Percentiles rank a stretch among this genome's conserved stretches.
phyloP scores from a whole-genome alignment of 2,888 invertebrate genomes.

The Smittia aterrima region DNA sequence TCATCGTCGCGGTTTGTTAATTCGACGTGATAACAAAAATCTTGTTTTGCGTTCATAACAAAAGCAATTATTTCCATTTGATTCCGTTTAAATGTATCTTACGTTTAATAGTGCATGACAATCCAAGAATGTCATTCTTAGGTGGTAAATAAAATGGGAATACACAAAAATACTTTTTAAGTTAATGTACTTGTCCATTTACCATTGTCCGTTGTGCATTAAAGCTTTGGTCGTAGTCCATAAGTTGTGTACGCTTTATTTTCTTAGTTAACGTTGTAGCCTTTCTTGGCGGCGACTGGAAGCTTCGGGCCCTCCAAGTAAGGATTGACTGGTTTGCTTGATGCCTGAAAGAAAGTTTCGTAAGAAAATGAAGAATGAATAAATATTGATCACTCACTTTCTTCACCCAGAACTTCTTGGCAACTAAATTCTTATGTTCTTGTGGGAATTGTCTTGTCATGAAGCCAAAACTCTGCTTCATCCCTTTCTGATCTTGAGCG shows the following conservation, averaged over 20 bases:
- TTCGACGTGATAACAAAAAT: no score
- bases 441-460: slow-evolving; percentile 57
- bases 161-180: slow-evolving; percentile 6
- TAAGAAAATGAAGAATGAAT: background rate
- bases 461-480: slow-evolving; percentile 60
- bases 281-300: slow-evolving; percentile 91
- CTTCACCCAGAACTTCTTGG: slow-evolving; percentile 70
- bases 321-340: slow-evolving; percentile 60
- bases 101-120: background rate
- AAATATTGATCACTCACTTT: slow-evolving; percentile 51
- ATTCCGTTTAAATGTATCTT: background rate
- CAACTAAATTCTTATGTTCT: slow-evolving; percentile 69
- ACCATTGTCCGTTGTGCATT: slow-evolving; percentile 22
- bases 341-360: no score
- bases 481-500: slow-evolving; percentile 45
- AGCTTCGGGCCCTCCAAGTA: slow-evolving; percentile 81
- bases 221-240: slow-evolving; percentile 12
- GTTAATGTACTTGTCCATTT: slow-evolving; percentile 5
- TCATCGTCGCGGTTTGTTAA: no score
- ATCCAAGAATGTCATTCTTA: background rate
- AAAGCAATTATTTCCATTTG: no score
- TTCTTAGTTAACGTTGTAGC: slow-evolving; percentile 64
- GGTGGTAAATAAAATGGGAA: slow-evolving; percentile 15
- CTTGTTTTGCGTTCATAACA: no score
- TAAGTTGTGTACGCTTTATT: background rate